Percentiles rank a stretch among this genome's conserved stretches.
Evolutionary conservation across 37 sponge, comb jelly and placozoan genomes (phyloP).

Genomic region (Crambe crambe): DNA sequence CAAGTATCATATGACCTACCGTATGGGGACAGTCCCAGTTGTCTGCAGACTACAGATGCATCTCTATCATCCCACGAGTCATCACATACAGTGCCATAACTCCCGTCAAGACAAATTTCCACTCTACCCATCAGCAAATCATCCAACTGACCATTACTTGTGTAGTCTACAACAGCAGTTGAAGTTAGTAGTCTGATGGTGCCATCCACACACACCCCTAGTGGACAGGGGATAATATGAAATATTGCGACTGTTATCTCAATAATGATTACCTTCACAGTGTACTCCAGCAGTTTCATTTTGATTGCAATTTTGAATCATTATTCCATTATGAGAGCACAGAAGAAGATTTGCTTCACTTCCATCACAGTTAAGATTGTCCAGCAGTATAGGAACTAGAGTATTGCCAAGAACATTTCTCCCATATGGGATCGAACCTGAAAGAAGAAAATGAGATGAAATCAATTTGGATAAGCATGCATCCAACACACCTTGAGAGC

Average conservation of each 20-base stretch:
- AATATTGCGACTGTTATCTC: not conserved
- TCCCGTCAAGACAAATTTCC: not conserved
- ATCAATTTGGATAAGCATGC: not conserved
- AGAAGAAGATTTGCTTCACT: slow-evolving; percentile 16
- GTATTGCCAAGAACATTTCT: slow-evolving; percentile 12
- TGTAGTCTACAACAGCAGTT: not conserved
- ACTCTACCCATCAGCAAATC: not conserved
- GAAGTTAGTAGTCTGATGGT: not conserved
- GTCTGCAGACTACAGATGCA: slow-evolving; percentile 10
- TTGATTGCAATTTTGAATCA: slow-evolving; percentile 27
- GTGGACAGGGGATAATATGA: not conserved
- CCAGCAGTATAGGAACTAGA: slow-evolving; percentile 21
- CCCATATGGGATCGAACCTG: slow-evolving; percentile 1
- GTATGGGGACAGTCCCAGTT: not conserved
- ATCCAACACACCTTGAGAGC: not conserved
- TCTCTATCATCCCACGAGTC: slow-evolving; percentile 1
- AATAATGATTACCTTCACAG: slow-evolving; percentile 15
- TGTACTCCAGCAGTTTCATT: slow-evolving; percentile 27
- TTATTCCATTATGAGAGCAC: slow-evolving; percentile 3
- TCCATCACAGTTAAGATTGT: slow-evolving; percentile 31
- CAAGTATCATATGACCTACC: not conserved
- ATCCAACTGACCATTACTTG: not conserved
- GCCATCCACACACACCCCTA: not conserved
- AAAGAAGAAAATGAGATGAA: not conserved
- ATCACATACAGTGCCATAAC: slow-evolving; percentile 1